Conservation (phyloP, 2,113 vertebrate species). For the Elachura formosa region DNA sequence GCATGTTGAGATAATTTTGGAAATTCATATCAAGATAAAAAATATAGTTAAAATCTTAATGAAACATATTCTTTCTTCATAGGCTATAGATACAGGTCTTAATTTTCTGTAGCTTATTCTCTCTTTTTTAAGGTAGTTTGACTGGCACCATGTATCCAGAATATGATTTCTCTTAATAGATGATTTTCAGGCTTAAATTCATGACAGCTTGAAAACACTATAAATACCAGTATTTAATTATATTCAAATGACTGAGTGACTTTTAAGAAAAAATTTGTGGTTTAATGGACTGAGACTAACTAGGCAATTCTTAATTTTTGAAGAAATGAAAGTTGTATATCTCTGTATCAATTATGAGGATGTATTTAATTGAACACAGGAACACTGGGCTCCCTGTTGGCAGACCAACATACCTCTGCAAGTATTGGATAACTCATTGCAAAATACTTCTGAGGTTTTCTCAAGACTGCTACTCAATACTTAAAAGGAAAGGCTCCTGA, state of each 20-base stretch:
- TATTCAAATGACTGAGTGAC: not conserved
- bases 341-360: not conserved
- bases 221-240: constrained; percentile 13
- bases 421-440: not conserved
- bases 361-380: not conserved
- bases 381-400: not conserved
- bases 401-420: not conserved
- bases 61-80: constrained; percentile 1
- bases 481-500: not conserved
- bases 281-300: not conserved
- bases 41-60: constrained; percentile 55
- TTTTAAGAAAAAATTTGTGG: not conserved
- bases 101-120: constrained; percentile 10
- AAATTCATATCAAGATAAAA: constrained; percentile 8
- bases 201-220: not conserved
- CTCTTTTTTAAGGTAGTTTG: not conserved
- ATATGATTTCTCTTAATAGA: constrained; percentile 3
- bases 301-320: not conserved
- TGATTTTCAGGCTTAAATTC: not conserved
- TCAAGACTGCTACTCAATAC: not conserved
- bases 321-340: not conserved
- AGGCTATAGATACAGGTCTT: constrained; percentile 26
- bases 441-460: not conserved
- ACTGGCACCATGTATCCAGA: not conserved
- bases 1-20: constrained; percentile 39